phyloP scores from a whole-genome alignment of 2,888 invertebrate genomes.

The Lasioglossum leucozonium region DNA sequence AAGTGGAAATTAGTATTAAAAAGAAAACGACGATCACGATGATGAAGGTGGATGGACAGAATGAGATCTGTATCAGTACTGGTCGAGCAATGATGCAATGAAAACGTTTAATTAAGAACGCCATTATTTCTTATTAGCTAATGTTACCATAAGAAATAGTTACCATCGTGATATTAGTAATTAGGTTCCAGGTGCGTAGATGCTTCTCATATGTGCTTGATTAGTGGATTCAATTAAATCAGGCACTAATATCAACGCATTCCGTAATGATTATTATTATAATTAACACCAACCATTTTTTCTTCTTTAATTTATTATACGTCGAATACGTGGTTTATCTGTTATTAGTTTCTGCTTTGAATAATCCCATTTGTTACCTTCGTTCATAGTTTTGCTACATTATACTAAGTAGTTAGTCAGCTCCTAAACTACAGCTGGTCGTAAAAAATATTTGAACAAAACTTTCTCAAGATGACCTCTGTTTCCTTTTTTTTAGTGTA shows the following conservation, averaged over 20 bases:
- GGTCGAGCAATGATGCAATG: background rate
- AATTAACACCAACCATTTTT: background rate
- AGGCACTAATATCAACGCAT: background rate
- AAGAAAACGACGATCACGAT: background rate
- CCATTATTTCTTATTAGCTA: conserved; percentile 22
- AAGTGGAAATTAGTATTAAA: background rate
- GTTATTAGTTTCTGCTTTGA: background rate
- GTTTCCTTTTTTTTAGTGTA: too few relatives aligned
- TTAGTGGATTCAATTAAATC: background rate
- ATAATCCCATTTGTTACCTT: background rate
- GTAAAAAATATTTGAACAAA: too few relatives aligned
- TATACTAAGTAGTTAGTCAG: too few relatives aligned
- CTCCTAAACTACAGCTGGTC: too few relatives aligned
- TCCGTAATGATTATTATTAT: background rate
- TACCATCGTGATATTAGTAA: background rate
- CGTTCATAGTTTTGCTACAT: background rate
- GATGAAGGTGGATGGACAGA: background rate
- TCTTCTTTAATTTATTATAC: background rate
- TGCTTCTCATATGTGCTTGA: background rate
- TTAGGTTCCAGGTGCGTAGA: background rate
- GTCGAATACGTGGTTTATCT: background rate
- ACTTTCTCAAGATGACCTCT: too few relatives aligned
- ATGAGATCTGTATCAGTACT: background rate
- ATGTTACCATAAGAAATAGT: background rate
- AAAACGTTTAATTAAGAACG: background rate